Evolutionary conservation across 1,140 invertebrate species (phyloP), one percentile per base, ranked within the genome.

Genomic region (Hycleus cichorii): DNA sequence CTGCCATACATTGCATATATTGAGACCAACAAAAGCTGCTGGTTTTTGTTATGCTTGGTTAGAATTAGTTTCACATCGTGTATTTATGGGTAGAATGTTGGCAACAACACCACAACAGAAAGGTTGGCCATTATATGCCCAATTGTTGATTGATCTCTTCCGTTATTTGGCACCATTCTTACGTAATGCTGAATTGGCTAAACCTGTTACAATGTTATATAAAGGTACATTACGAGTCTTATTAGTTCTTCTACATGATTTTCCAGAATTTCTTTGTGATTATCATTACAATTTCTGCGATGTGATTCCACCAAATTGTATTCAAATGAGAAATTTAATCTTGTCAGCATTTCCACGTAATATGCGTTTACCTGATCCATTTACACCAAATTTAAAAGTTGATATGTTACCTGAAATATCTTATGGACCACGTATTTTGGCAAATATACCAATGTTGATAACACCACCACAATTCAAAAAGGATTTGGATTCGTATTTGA

Each of bases 211-310:
- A 62, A 78, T 90, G 45, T 75, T 99, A 2, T 99, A 99, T 77
- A 97, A 96, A 78, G 97, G 96, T 46, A 98, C 95, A 3, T 77
- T 99, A 5, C 82, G 96, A 57, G 93, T 99, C 0, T 77, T 99
- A n/a, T 75, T 99, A 9, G 94, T 99, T 0, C 77, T 99, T 9
- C 79, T 99, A 2, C 96, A 99, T 70, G 97, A 99, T 75, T 99
- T 99, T 74, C 97, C 97, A 0, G 97, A 99, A 74, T 98, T 99
- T 71, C 80, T 99, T 24, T 98, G 95, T 72, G 97, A 99, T 70
- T 99, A 98, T 73, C 95, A 99, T 72, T 98, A 98, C 72, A 90
- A 92, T n/a, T 97, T 99, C 76, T 98, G 97, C 75, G 97, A 99
- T 76, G 94, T 94, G 43, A 98, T 99, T 69, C 96, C 97, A 60